Conservation (phyloP, 92 coral and sea anemone genomes). For the Anthopleura xanthogrammica region DNA sequence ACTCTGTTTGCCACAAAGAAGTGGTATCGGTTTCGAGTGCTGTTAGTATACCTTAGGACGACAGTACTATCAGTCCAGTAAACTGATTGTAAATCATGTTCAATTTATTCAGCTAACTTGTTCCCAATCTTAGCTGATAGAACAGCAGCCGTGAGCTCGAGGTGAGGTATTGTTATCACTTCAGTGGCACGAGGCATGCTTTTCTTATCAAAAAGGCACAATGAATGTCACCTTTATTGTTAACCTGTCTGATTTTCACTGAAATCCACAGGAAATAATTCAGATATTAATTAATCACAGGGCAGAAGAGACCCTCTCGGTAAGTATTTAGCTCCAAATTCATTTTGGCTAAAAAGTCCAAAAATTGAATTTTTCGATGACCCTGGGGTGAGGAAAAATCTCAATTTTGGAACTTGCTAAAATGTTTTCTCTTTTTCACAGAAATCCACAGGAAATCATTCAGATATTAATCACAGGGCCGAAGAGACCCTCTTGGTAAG, state of each 20-base stretch:
- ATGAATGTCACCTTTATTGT: conserved; percentile 13
- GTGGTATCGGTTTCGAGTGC: conserved; percentile 38
- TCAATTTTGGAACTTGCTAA: no score
- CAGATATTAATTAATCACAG: no score
- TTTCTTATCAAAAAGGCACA: conserved; percentile 58
- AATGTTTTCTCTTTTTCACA: no score
- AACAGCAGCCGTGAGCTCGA: conserved; percentile 56
- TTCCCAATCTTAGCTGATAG: conserved; percentile 38
- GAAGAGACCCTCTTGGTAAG: no score
- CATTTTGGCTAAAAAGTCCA: no score
- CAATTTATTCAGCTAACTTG: conserved; percentile 18
- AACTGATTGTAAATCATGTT: background rate
- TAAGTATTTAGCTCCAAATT: no score
- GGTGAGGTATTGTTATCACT: conserved; percentile 45
- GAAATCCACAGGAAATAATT: no score
- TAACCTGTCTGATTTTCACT: background rate
- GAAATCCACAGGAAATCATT: no score
- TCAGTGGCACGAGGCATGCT: conserved; percentile 47
- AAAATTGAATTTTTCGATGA: no score
- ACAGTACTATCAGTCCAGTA: conserved; percentile 46
- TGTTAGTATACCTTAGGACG: conserved; percentile 35
- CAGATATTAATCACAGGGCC: no score
- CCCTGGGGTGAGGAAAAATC: no score
- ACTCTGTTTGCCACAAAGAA: conserved; percentile 48
- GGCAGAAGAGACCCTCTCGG: no score